Base-by-base conservation (phyloP, 1,140 invertebrate species). In the Goniozus legneri region DNA sequence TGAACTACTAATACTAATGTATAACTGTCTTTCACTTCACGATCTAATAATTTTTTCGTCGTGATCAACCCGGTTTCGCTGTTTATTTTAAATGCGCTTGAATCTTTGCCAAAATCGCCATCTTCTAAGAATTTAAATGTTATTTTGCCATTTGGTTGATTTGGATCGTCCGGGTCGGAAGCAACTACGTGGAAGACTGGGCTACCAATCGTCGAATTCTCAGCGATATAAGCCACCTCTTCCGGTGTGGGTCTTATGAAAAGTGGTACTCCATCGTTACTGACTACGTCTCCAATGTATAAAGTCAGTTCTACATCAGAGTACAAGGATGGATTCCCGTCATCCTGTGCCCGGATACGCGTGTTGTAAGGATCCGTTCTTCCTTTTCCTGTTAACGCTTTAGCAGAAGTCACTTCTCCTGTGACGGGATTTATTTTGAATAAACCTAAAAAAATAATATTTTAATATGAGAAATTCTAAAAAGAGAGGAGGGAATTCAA, bases 211-310 rank as follows among this genome's bases (percentile, higher is more conserved):
- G 84, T 82, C 2, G 87, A 83, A 56, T 89, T 88, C 80, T 91
- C 88, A 3, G 82, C 79, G n/a, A 90, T 75, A 54, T 79, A 80
- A 1, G 87, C 82, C 3, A 81, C 68, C 65, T 91, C 86, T n/a
- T 86, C 84, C 0, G 81, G 65, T 3, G 80, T 80, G 0, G 88
- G 88, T 33, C 82, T 74, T 6, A 89, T 80, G 52, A 92, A 90
- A 6, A 80, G 74, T 0, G 89, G 89, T 6, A 91, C 84, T 0
- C 89, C 89, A 65, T 92, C 89, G 61, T 92, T 92, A 44, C 84
- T 83, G 31, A 88, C 87, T 0, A 92, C 85, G 60, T 92, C 88
- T 0, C 88, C 87, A 18, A 92, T 85, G 51, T 84, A 87, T 1
- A 92, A 60, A 1, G 78, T 76, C 0, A 91, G 62, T 15, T 79